Percentiles rank a stretch among this genome's conserved stretches.
Conservation (phyloP, 1,140 invertebrate genomes). For the Zophobas atratus region DNA sequence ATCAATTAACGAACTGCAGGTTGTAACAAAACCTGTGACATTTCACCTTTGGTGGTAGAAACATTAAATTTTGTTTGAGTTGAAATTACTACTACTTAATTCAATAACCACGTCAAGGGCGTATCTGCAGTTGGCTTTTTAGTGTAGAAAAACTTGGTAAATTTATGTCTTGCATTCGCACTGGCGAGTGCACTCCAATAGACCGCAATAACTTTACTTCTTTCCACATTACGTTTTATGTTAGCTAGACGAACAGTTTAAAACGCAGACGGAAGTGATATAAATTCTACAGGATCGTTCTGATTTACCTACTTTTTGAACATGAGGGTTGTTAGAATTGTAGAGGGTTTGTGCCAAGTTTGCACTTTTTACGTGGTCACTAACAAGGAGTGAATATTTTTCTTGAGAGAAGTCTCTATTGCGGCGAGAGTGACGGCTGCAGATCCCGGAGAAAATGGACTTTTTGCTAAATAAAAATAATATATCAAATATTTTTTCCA, state of each 20-base stretch:
- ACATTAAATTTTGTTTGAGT: neutral
- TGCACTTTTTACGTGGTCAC: too few relatives aligned
- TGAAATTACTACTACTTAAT: neutral
- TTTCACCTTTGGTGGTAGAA: neutral
- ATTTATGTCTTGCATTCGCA: slow-evolving; percentile 37
- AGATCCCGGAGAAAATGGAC: too few relatives aligned
- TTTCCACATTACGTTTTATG: slow-evolving; percentile 30
- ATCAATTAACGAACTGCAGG: slow-evolving; percentile 5
- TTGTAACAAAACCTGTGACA: neutral
- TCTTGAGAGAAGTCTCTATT: too few relatives aligned
- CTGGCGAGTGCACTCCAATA: slow-evolving; percentile 35
- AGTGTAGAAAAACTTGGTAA: slow-evolving; percentile 9
- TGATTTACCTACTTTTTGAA: neutral
- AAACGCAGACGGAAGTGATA: slow-evolving; percentile 15
- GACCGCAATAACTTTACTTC: slow-evolving; percentile 31
- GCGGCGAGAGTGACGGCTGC: too few relatives aligned
- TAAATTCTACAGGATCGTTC: slow-evolving; percentile 6
- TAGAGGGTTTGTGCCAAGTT: too few relatives aligned
- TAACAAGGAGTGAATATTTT: too few relatives aligned
- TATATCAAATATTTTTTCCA: too few relatives aligned
- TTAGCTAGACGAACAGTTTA: neutral
- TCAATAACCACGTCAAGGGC: slow-evolving; percentile 17
- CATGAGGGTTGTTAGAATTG: too few relatives aligned
- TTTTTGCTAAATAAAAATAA: too few relatives aligned
- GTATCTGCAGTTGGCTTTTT: slow-evolving; percentile 1